Evolutionary conservation across 1,140 invertebrate species (phyloP).

Genomic region (Drosophila cardini): DNA sequence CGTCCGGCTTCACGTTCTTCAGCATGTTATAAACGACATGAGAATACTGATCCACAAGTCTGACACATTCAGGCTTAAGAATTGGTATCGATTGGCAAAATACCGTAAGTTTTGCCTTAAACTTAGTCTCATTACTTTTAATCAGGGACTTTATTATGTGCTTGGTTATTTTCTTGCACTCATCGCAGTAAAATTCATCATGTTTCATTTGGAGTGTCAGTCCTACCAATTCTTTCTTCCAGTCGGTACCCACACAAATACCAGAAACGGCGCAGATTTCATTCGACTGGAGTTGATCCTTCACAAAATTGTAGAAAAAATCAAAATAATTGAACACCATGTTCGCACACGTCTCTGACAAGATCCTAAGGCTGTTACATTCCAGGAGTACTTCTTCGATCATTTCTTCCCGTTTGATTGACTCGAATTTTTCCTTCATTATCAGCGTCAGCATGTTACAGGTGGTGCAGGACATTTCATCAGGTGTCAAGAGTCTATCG

Average conservation of each 20-base stretch:
- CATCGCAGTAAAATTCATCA: background rate
- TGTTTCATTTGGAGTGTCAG: background rate
- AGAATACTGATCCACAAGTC: conserved; percentile 91
- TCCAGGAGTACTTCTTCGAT: background rate
- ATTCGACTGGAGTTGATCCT: conserved; percentile 4
- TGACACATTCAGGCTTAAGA: conserved; percentile 87
- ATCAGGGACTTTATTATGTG: background rate
- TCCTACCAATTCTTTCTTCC: background rate
- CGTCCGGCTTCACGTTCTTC: conserved; percentile 88
- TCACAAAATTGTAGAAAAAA: conserved; percentile 1
- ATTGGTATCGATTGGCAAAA: conserved; percentile 90
- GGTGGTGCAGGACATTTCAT: conserved; percentile 12
- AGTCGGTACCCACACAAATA: conserved; percentile 1
- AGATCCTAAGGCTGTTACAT: conserved; percentile 1
- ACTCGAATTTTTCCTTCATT: background rate
- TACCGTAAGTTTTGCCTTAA: conserved; percentile 89
- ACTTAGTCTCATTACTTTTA: conserved; percentile 85
- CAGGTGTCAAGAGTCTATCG: background rate
- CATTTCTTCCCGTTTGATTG: background rate
- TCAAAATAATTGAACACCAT: conserved; percentile 29
- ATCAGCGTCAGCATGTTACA: conserved; percentile 1
- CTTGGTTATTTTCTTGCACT: conserved; percentile 2
- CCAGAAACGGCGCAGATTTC: background rate
- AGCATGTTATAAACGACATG: conserved; percentile 89
- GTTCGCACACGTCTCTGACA: conserved; percentile 14